Base-by-base conservation (phyloP, 2,888 invertebrate species). In the Hirtodrosophila alboralis region DNA sequence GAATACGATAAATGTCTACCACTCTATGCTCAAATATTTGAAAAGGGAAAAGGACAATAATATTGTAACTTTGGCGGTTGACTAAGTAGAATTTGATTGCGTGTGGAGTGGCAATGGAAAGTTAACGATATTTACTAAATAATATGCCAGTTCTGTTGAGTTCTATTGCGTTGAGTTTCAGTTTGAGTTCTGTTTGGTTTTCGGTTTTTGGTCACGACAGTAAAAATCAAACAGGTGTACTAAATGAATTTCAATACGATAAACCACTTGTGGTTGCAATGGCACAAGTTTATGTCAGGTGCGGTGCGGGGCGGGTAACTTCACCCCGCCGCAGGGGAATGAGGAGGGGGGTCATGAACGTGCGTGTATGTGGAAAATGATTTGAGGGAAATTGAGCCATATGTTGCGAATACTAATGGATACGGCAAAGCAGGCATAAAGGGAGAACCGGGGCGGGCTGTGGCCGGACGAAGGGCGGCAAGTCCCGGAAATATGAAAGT, bases 141-240 rank as follows among this genome's bases (percentile, higher is more conserved):
- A 77, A 71, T 84, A 80, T 71, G 60, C 31, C 48, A 33, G 60
- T 62, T 59, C 51, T 16, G 37, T 48, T 37, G n/a, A 13, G 26
- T 13, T n/a, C n/a, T n/a, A n/a, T n/a, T n/a, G n/a, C n/a, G n/a
- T 38, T 30, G 10, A 9, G 43, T 36, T 26, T 6, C 13, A n/a
- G n/a, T n/a, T n/a, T n/a, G n/a, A n/a, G 23, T 31, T 49, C 26
- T 26, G 23, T 18, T 26, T 12, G 8, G 9, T 41, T 13, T 38
- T 6, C 23, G 14, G 27, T 26, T 33, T 40, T 40, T 10, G 44
- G 53, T 44, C 36, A 75, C 45, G 43, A 68, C 47, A 49, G 36
- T 53, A 74, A 86, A 88, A 89, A 87, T 84, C 88, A 88, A 89
- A 88, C 87, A 88, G 87, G 87, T 88, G 87, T 78, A 88, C 68